phyloP scores from a whole-genome alignment of 37 sponge, comb jelly and placozoan genomes.

The Petrosia ficiformis region DNA sequence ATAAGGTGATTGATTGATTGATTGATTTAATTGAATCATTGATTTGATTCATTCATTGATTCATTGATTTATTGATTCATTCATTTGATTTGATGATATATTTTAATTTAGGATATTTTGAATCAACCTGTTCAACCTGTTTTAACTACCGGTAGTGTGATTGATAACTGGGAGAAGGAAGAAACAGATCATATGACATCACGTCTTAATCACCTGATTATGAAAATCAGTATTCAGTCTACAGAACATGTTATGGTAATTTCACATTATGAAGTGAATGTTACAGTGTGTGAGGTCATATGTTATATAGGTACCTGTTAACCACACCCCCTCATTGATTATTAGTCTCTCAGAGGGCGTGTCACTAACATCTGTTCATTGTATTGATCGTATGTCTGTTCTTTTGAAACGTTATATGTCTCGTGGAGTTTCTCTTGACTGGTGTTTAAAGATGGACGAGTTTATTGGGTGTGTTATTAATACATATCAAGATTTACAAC shows the following conservation, averaged over 20 bases:
- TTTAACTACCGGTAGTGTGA: conserved; percentile 1
- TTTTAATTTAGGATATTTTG: conserved; percentile 18
- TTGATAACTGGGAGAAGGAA: not conserved
- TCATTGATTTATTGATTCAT: too few relatives aligned
- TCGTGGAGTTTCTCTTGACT: not conserved
- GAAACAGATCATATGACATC: not conserved
- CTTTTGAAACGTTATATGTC: not conserved
- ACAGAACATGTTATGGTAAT: too few relatives aligned
- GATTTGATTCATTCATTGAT: not conserved
- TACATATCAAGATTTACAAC: conserved; percentile 12
- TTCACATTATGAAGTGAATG: too few relatives aligned
- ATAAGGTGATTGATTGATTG: conserved; percentile 54
- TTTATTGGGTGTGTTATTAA: conserved; percentile 12
- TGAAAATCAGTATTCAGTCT: too few relatives aligned
- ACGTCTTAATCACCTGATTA: not conserved
- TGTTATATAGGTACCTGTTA: too few relatives aligned
- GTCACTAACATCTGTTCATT: too few relatives aligned
- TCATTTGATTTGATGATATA: not conserved
- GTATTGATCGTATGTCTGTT: too few relatives aligned
- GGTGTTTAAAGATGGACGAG: not conserved
- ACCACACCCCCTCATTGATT: not conserved
- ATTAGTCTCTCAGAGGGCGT: too few relatives aligned
- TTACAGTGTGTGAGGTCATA: too few relatives aligned
- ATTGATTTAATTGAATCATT: too few relatives aligned
- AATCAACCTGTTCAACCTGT: conserved; percentile 14